Conservation (phyloP, 2,113 vertebrate genomes). For the Anolis carolinensis region DNA sequence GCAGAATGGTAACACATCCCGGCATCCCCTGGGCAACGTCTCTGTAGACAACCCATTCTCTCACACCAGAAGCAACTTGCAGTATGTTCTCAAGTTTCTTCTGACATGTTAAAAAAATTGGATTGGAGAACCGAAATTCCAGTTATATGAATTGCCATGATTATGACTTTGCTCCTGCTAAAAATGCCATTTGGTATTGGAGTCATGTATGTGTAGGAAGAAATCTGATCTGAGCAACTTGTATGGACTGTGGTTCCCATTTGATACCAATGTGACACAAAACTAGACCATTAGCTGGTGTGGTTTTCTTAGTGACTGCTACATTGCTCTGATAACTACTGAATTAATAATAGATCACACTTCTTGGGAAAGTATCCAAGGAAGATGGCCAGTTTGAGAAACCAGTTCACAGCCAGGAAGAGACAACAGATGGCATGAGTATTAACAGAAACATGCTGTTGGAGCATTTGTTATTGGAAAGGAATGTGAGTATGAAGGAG, state of each 20-base stretch:
- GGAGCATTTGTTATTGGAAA: not conserved
- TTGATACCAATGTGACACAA: not conserved
- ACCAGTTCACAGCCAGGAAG: not conserved
- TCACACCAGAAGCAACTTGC: too few species aligned
- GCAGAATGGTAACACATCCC: too few species aligned
- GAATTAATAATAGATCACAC: not conserved
- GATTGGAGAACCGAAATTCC: not conserved
- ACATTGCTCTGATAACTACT: not conserved
- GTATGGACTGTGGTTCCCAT: not conserved
- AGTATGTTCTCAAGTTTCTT: too few species aligned
- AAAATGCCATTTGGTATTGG: not conserved
- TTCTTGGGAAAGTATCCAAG: not conserved
- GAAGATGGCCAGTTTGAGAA: not conserved
- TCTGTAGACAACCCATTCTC: too few species aligned
- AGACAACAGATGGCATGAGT: not conserved
- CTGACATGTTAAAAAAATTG: too few species aligned
- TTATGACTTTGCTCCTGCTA: not conserved
- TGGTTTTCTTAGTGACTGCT: too few species aligned
- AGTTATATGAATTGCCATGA: not conserved
- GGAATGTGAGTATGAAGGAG: conserved; percentile 1
- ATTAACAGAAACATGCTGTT: not conserved
- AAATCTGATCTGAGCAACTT: not conserved
- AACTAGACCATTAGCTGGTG: not conserved
- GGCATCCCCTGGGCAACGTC: too few species aligned
- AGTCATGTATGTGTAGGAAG: not conserved